Evolutionary conservation across 2,888 invertebrate genomes (phyloP), one percentile per base, ranked within the genome.

Genomic region (Eudasyphora cyanicolor): DNA sequence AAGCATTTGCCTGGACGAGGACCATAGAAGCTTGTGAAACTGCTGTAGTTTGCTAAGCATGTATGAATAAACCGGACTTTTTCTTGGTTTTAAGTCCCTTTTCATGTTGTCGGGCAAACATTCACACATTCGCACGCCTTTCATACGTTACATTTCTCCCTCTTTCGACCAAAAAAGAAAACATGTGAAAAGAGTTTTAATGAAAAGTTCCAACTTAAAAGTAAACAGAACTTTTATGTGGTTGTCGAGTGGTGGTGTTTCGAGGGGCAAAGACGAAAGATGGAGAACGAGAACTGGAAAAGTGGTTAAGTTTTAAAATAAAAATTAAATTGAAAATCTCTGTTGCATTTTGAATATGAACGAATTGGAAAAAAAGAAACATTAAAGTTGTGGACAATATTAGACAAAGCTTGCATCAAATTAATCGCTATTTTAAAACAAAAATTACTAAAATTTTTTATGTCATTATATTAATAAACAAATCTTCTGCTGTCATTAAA

Each of bases 11-110:
- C n/a, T n/a, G 21, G 17, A 17, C n/a, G n/a, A 45, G 45, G 45
- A 3, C n/a, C n/a, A n/a, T n/a, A 19, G 60, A 17, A 29, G 14
- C 24, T 62, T 35, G 38, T 64, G 38, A 67, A 42, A 38, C 10
- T 67, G 7, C 17, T 24, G 38, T 57, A 42, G 78, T 73, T 69
- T 70, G 77, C 78, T 77, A 45, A 60, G 51, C 42, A 70, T 71
- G 45, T 71, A 35, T 82, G 19, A 19, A 29, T 29, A 76, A 76
- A 51, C 45, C 69, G 71, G 62, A 75, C 57, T 75, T 80, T 75
- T 74, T 75, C 74, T 77, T 69, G 77, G 38, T 80, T 79, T 67
- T 70, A 78, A 80, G 75, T 71, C 67, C 74, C 75, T 75, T 80
- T 49, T 62, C 70, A 49, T 77, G 77, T 74, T 67, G 14, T 54